A percentile compares a stretch with the other conserved stretches of the same genome.
Conservation (phyloP, 2,113 vertebrate species). For the Leiothrix lutea region DNA sequence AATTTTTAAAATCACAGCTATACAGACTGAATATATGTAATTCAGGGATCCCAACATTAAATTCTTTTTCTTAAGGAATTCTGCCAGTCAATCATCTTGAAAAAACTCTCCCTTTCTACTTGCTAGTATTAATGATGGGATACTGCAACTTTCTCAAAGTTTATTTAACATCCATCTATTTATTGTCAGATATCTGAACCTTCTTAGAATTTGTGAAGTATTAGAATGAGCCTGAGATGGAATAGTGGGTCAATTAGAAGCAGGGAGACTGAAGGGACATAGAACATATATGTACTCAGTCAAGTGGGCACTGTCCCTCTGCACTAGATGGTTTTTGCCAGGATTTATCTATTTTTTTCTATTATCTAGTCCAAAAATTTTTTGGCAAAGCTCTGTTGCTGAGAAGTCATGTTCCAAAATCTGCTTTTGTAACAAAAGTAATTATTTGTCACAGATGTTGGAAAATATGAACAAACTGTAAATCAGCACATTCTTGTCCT, state of each 20-base stretch:
- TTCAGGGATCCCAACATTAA: not conserved
- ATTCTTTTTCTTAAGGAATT: not conserved
- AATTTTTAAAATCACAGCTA: not conserved
- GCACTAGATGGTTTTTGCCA: not conserved
- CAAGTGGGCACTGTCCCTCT: not conserved
- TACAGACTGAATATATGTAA: not conserved
- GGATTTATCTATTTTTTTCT: not conserved
- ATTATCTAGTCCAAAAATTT: not conserved
- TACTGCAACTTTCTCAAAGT: not conserved
- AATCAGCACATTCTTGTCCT: not conserved
- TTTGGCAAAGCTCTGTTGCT: not conserved
- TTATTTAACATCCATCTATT: not conserved
- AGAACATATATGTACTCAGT: not conserved
- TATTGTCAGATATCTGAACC: not conserved
- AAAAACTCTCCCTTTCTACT: not conserved
- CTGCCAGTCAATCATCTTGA: not conserved
- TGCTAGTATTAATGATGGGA: not conserved
- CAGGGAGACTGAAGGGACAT: not conserved
- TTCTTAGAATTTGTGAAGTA: not conserved
- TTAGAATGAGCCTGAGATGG: not conserved
- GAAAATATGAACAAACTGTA: not conserved
- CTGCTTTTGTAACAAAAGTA: not conserved
- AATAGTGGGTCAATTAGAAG: not conserved
- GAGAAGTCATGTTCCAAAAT: not conserved
- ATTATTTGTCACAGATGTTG: not conserved